Evolutionary conservation across 2,797 vertebrate species (phyloP).

Genomic region (Karalla daura): DNA sequence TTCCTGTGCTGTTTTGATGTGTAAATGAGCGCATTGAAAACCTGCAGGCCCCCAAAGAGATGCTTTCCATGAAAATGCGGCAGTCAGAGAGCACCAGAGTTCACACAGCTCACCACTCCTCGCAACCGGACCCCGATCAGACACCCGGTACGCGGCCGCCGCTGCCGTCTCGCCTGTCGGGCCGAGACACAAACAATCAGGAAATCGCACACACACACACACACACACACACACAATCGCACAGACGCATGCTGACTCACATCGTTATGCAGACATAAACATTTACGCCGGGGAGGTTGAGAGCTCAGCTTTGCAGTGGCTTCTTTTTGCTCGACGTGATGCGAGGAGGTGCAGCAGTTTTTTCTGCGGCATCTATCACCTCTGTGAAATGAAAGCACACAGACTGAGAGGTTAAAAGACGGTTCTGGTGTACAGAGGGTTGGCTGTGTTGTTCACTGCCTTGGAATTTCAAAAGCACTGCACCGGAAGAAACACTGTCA

Average conservation of each 20-base stretch:
- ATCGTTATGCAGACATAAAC: slow-evolving; percentile 46
- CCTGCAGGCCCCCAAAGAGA: slow-evolving; percentile 86
- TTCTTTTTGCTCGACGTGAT: slow-evolving; percentile 30
- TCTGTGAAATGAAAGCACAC: slow-evolving; percentile 42
- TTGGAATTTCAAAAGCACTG: slow-evolving; percentile 29
- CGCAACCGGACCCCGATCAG: slow-evolving; percentile 67
- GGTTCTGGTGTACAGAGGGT: slow-evolving; percentile 20
- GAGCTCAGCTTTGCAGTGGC: slow-evolving; percentile 6
- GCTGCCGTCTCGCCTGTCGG: slow-evolving; percentile 36
- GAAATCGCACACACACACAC: slow-evolving; percentile 15
- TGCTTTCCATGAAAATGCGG: slow-evolving; percentile 87
- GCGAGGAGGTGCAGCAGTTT: slow-evolving; percentile 43
- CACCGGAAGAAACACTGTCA: slow-evolving; percentile 19
- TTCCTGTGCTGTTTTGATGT: slow-evolving; percentile 88
- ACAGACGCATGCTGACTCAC: slow-evolving; percentile 34
- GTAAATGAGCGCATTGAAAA: slow-evolving; percentile 88
- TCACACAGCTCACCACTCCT: slow-evolving; percentile 78
- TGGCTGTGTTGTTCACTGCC: slow-evolving; percentile 29
- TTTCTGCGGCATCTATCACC: slow-evolving; percentile 43
- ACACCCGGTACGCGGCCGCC: slow-evolving; percentile 37
- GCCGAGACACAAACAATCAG: slow-evolving; percentile 41
- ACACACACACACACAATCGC: background rate
- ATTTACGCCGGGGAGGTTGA: slow-evolving; percentile 28
- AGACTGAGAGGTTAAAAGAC: slow-evolving; percentile 43
- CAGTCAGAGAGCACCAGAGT: slow-evolving; percentile 79